A percentile compares a stretch with the other conserved stretches of the same genome.
Evolutionary conservation across 1,140 invertebrate species (phyloP).

Genomic region (Phenacoccus solenopsis): DNA sequence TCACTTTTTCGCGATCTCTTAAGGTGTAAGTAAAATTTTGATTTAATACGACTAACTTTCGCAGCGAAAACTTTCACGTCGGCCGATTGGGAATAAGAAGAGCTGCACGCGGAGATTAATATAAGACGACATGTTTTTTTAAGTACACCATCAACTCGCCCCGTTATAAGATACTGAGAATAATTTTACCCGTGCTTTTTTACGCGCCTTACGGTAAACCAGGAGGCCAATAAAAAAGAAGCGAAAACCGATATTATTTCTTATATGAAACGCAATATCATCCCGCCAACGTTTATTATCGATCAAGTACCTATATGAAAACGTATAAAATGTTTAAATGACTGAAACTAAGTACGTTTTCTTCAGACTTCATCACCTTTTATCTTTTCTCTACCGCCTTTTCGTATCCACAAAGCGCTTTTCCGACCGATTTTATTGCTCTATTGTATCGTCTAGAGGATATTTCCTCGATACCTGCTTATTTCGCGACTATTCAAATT

Average conservation of each 20-base stretch:
- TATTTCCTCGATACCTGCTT: no score
- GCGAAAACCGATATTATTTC: background rate
- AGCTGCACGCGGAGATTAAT: no score
- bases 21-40: no score
- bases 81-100: no score
- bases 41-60: no score
- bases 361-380: conserved; percentile 1
- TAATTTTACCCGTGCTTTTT: no score
- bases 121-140: background rate
- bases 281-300: background rate
- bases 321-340: background rate
- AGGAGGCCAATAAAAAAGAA: background rate
- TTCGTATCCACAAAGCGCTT: background rate
- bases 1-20: no score
- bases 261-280: background rate
- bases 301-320: background rate
- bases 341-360: background rate
- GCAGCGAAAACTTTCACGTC: no score
- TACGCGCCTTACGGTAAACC: background rate
- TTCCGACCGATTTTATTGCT: background rate
- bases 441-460: no score
- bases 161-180: background rate
- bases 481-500: conserved; percentile 4
- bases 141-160: background rate
- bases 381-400: background rate